Percentiles rank a stretch among this genome's conserved stretches.
phyloP scores from a whole-genome alignment of 2,113 vertebrate genomes.

The Misgurnus mizolepis region DNA sequence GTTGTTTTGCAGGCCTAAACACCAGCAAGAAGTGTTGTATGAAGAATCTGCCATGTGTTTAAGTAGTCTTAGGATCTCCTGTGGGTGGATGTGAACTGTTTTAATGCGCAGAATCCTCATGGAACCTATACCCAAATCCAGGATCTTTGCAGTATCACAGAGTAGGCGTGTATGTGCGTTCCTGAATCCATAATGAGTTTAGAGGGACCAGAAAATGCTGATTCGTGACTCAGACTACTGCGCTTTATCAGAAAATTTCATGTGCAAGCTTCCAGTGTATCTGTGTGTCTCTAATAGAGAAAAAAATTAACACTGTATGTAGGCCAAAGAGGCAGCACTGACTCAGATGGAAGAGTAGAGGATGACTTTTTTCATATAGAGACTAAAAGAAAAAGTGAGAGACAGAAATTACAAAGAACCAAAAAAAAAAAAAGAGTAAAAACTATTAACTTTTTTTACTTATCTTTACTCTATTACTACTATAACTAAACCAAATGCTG shows the following conservation, averaged over 20 bases:
- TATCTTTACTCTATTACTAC: no score
- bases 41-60: neutral
- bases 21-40: neutral
- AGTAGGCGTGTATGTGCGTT: neutral
- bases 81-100: neutral
- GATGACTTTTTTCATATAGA: neutral
- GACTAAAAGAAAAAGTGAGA: no score
- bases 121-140: conserved; percentile 33
- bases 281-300: neutral
- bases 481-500: no score
- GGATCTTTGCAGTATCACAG: neutral
- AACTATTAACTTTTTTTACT: no score
- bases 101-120: conserved; percentile 42
- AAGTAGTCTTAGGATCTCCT: neutral
- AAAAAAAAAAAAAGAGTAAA: no score
- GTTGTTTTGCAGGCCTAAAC: no score
- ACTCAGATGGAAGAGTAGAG: conserved; percentile 19
- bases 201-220: conserved; percentile 76
- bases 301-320: conserved; percentile 27
- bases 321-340: conserved; percentile 41
- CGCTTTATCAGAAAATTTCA: conserved; percentile 61
- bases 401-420: no score
- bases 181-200: conserved; percentile 61
- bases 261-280: conserved; percentile 67
- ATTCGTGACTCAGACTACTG: conserved; percentile 68